These are phyloP conservation scores for Mallotus villosus DNA, from an alignment of 2,797 vertebrate species.

Conservation along the genomic window DNA sequence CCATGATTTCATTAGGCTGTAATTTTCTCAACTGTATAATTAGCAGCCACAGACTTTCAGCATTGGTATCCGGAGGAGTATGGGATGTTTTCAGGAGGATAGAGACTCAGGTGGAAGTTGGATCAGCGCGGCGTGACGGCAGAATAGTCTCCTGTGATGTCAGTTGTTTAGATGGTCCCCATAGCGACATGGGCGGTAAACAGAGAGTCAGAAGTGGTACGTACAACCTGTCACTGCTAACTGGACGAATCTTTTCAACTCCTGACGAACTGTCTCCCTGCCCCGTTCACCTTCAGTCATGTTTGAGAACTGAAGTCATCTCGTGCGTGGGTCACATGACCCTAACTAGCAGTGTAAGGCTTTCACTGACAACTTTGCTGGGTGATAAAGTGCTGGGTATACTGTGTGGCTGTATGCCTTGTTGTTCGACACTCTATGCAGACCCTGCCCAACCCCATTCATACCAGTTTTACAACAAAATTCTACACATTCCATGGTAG, in stretches of 20 bases:
- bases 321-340: too few species aligned
- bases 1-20: background rate
- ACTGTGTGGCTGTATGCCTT: background rate
- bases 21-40: slow-evolving; percentile 6
- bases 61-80: background rate
- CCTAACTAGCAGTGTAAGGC: too few species aligned
- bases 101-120: background rate
- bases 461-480: background rate
- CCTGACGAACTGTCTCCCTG: background rate
- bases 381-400: too few species aligned
- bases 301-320: background rate
- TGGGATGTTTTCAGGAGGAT: background rate
- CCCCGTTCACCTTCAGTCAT: slow-evolving; percentile 19
- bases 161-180: slow-evolving; percentile 32
- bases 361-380: too few species aligned
- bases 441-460: background rate
- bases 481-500: background rate
- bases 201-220: background rate
- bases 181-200: slow-evolving; percentile 7
- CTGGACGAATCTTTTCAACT: slow-evolving; percentile 24
- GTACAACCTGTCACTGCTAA: slow-evolving; percentile 7
- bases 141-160: background rate
- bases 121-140: background rate
- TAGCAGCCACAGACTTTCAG: background rate
- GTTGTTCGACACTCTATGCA: background rate